Percentiles rank a stretch among this genome's conserved stretches.
phyloP scores from a whole-genome alignment of 2,113 vertebrate genomes.

The Polypterus bichir region DNA sequence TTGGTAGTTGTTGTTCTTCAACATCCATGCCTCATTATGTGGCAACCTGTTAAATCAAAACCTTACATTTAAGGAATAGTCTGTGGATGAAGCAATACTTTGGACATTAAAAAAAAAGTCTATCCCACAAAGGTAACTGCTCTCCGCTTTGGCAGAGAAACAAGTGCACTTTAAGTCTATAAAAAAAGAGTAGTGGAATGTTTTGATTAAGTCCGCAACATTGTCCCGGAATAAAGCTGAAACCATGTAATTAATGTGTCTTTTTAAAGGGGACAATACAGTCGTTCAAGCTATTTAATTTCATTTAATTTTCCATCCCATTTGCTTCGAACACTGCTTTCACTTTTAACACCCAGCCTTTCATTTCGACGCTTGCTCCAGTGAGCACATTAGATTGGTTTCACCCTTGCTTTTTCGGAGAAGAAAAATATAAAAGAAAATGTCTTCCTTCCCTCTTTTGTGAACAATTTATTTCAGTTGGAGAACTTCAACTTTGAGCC shows the following conservation, averaged over 20 bases:
- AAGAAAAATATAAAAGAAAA: conserved; percentile 70
- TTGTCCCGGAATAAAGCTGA: conserved; percentile 83
- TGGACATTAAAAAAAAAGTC: no score
- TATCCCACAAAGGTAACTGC: no score
- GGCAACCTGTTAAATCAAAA: conserved; percentile 75
- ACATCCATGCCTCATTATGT: conserved; percentile 69
- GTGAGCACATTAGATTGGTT: conserved; percentile 75
- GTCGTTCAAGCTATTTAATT: conserved; percentile 93
- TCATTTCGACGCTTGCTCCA: conserved; percentile 66
- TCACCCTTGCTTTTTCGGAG: conserved; percentile 67
- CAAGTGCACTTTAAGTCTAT: conserved; percentile 57
- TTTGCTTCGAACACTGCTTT: conserved; percentile 83
- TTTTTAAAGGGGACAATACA: conserved; percentile 84
- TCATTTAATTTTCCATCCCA: conserved; percentile 99
- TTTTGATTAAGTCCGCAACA: conserved; percentile 77
- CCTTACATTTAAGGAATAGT: conserved; percentile 46
- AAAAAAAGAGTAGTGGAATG: conserved; percentile 68
- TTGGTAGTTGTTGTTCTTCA: conserved; percentile 63
- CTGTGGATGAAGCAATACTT: no score
- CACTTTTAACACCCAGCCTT: conserved; percentile 75
- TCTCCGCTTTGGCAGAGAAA: no score
- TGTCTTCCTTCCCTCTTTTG: conserved; percentile 63
- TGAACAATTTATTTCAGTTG: conserved; percentile 77
- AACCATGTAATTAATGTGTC: conserved; percentile 97
- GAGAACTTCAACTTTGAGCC: conserved; percentile 67